phyloP scores from a whole-genome alignment of 2,797 vertebrate species.

The Antrozous pallidus region DNA sequence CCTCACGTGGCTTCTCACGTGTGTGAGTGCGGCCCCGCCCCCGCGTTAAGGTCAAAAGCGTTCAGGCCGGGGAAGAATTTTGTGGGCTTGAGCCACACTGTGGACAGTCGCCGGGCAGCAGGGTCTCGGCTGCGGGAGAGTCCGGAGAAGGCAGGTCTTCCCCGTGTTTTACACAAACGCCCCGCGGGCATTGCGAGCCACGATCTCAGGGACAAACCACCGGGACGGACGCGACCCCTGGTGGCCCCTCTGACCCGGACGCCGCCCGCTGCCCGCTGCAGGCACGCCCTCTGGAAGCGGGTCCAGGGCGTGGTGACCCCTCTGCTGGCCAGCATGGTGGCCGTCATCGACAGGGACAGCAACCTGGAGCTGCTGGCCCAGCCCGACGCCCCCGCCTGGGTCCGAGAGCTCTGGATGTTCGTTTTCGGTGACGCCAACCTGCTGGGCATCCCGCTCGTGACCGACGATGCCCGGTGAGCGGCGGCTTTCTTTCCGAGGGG shows the following conservation, averaged over 20 bases:
- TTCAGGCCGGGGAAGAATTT: no score
- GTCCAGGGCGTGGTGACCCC: slow-evolving; percentile 90
- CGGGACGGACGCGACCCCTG: no score
- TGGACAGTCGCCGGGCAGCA: no score
- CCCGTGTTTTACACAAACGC: no score
- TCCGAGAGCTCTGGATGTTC: slow-evolving; percentile 92
- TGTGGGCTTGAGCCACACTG: no score
- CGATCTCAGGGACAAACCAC: neutral
- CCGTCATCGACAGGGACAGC: slow-evolving; percentile 90
- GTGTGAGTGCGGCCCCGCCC: no score
- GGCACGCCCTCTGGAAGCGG: slow-evolving; percentile 93
- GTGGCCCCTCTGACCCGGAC: neutral
- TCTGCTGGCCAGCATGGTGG: slow-evolving; percentile 89
- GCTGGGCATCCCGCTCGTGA: slow-evolving; percentile 84
- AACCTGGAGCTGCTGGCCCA: slow-evolving; percentile 92
- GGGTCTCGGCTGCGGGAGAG: no score
- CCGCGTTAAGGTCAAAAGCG: no score
- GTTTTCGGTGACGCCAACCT: slow-evolving; percentile 90
- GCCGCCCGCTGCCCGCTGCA: slow-evolving; percentile 68
- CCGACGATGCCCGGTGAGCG: slow-evolving; percentile 82
- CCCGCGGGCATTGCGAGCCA: no score
- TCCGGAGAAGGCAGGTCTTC: no score
- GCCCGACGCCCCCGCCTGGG: slow-evolving; percentile 72
- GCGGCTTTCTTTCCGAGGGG: neutral
- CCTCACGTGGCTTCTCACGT: no score